These are phyloP conservation scores for Enteromius afrohamiltoni DNA, from an alignment of 2,797 vertebrate genomes.

Conservation along the genomic window DNA sequence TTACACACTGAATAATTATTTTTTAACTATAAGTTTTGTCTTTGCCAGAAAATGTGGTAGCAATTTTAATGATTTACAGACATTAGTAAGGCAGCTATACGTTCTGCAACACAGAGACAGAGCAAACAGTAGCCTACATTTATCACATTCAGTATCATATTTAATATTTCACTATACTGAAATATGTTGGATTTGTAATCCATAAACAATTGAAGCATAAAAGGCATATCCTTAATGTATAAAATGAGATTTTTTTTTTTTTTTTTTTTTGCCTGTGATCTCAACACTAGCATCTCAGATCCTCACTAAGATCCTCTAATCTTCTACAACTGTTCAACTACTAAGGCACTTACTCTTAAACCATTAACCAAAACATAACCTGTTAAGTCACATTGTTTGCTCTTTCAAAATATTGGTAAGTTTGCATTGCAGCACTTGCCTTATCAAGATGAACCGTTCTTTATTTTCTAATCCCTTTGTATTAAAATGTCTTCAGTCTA, in stretches of 20 bases:
- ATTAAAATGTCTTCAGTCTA: neutral
- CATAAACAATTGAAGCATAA: neutral
- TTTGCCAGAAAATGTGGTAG: neutral
- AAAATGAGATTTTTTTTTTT: neutral
- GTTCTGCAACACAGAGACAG: neutral
- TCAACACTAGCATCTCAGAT: neutral
- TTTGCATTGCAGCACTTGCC: neutral
- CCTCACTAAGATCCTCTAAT: neutral
- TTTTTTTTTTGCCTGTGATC: neutral
- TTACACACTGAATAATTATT: neutral
- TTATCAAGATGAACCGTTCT: neutral
- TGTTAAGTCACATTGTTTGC: neutral
- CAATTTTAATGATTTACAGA: slow-evolving; percentile 19
- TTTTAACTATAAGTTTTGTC: slow-evolving; percentile 3
- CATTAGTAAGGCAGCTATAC: neutral
- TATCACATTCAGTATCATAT: neutral
- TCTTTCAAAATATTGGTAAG: neutral
- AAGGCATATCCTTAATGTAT: neutral
- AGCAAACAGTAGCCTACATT: neutral
- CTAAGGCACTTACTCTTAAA: neutral
- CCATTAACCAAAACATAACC: neutral
- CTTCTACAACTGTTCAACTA: neutral
- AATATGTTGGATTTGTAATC: neutral
- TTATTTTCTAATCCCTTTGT: neutral
- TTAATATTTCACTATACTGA: neutral